Evolutionary conservation across 2,113 vertebrate genomes (phyloP), one percentile per base, ranked within the genome.

Genomic region (Heterocephalus glaber): DNA sequence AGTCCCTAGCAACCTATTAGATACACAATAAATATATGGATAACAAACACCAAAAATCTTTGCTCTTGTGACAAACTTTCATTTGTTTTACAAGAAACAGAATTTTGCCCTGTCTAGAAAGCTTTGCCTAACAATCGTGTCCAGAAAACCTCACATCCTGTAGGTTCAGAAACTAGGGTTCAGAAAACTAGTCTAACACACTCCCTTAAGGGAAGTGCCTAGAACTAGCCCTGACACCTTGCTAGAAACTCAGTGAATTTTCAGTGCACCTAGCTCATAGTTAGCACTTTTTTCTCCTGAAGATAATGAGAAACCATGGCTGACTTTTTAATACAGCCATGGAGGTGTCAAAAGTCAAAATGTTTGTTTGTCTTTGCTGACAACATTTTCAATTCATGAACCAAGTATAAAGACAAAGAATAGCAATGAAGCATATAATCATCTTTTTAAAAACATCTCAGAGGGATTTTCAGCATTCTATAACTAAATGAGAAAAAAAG

Each of bases 361-460:
- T 66, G 90, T 52, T 47, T 61, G 5, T 95, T 92, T 88, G 47
- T 49, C 26, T 81, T 87, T 54, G 60, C 17, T 52, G 49, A 70
- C 56, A 92, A 88, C 28, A 83, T 44, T 80, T 66, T 82, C 52
- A 93, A 72, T 66, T 28, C 63, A 72, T 14, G 26, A n/a, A 77
- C n/a, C n/a, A 83, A 70, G 56, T 85, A 86, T 65, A 95, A 92
- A 89, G 47, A 52, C 56, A 94, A 95, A 81, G 28, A 90, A 70
- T 24, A 82, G 33, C 19, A 82, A 88, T 24, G 41, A 95, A 79
- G 44, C 33, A 52, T 74, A 61, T 28, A 74, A 91, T 58, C 61
- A 90, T 61, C 56, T 66, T 61, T 95, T 80, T 41, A 35, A 54
- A 41, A 91, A 60, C 52, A 92, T 58, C 76, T 83, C 60, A 49